Evolutionary conservation across 1,140 invertebrate genomes (phyloP), one percentile per base, ranked within the genome.

Genomic region (Amyelois transitella): DNA sequence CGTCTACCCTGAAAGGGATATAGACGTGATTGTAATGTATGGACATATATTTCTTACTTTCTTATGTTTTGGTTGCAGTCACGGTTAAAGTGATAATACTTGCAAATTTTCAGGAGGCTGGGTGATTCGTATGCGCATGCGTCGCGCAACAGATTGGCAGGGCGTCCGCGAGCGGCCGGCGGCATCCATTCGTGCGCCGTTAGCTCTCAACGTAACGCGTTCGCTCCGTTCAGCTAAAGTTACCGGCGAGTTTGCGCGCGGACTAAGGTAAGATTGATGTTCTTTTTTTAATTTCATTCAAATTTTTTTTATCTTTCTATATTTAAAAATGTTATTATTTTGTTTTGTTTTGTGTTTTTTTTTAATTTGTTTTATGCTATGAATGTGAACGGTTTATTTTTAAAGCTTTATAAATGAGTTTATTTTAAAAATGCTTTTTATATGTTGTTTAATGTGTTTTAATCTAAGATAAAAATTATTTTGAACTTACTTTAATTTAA

Each of bases 121-220:
- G 18, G 25, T 3, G 2, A 18, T 25, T 17, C 12, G n/a, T 18
- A 17, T 44, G 54, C 54, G 54, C 54, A 48, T 44, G 53, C 25
- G 53, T 45, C 28, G 20, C 50, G 54, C 48, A 51, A 56, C 54
- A 56, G 53, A 55, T 51, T 51, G 54, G 47, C 14, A 19, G 53
- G 47, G 53, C 24, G 25, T 20, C 28, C 32, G 18, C 4, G 43
- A 8, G 43, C 52, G n/a, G n/a, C 52, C 18, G 18, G 21, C 52
- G 14, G 8, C 48, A 12, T 7, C 48, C 32, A 56, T 44, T 56
- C 54, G 47, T 48, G 54, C 25, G 10, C 47, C 21, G 48, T 18
- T n/a, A 19, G 8, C 17, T 32, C 14, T 3, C 17, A 6, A 18
- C n/a, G 18, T 1, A 18, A 21, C 6, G 24, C 53, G 44, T 49